Base-by-base conservation (phyloP, 2,888 invertebrate species). In the Byasa hedistus region DNA sequence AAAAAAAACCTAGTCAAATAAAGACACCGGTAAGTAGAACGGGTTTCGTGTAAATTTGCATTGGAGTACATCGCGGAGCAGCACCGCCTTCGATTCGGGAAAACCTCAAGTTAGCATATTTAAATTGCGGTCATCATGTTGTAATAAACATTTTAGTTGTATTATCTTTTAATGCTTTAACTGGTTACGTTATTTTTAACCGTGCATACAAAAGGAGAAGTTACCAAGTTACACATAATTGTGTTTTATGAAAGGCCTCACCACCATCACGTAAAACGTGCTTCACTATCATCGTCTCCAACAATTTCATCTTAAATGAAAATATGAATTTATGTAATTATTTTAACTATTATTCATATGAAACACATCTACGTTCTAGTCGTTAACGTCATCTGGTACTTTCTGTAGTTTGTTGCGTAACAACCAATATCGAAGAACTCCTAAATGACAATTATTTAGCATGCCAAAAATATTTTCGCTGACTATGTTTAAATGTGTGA, bases 1-100 rank as follows among this genome's bases (percentile, higher is more conserved):
- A 61, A 57, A 58, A 61, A 66, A 62, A 62, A 63, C 52, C 36
- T 63, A 51, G 59, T 59, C 56, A 58, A 59, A 48, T 52, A 39
- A 59, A 54, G 58, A 48, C 62, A 15, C 23, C 66, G 48, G 48
- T 48, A 48, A 56, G 48, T 51, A 51, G 48, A 56, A 66, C 62
- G 55, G 58, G 66, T 66, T 66, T 63, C 59, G 24, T 56, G 21
- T 59, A 63, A 63, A 66, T 66, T 66, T 63, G 56, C 62, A 66
- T 63, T 52, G 24, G 66, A 48, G 21, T 63, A 63, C 32, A 56
- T 66, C 66, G 62, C 66, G 8, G 44, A 52, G 54, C 22, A 54
- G 58, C 36, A 59, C 66, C 59, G 23, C 24, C 22, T 39, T 32
- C 7, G 23, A n/a, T 22, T 21, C 55, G 62, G 66, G 58, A 66